A percentile compares a stretch with the other conserved stretches of the same genome.
Evolutionary conservation across 1,140 invertebrate genomes (phyloP).

Genomic region (Lepidotrigona ventralis): DNA sequence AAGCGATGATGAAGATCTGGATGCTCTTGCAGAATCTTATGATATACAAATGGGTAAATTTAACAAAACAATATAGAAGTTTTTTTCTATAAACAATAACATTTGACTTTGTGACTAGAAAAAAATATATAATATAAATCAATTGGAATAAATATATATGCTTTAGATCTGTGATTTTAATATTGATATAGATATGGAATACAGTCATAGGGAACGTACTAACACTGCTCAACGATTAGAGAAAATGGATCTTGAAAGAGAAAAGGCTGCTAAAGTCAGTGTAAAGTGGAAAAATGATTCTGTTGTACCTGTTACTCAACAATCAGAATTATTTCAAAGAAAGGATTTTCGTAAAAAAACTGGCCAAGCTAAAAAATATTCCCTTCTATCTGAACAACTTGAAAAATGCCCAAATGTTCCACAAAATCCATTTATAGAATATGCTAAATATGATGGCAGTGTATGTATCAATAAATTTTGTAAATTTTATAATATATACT

Average conservation of each 20-base stretch:
- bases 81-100: neutral
- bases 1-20: constrained; percentile 87
- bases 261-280: constrained; percentile 89
- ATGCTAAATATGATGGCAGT: constrained; percentile 94
- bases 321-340: constrained; percentile 85
- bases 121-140: neutral
- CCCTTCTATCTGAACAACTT: constrained; percentile 86
- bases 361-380: constrained; percentile 77
- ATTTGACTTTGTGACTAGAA: neutral
- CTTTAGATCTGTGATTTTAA: neutral
- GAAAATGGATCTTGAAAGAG: constrained; percentile 92
- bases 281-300: constrained; percentile 87
- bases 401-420: constrained; percentile 87
- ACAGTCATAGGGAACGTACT: constrained; percentile 85
- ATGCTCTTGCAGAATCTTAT: constrained; percentile 84
- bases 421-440: constrained; percentile 93
- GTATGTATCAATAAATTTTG: constrained; percentile 73
- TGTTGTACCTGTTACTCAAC: constrained; percentile 82
- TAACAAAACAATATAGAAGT: neutral
- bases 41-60: constrained; percentile 85
- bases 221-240: constrained; percentile 95
- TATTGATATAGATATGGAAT: constrained; percentile 79
- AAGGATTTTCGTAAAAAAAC: constrained; percentile 80
- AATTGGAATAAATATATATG: constrained; percentile 36
- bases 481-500: constrained; percentile 10